Base-by-base conservation (phyloP, 2,113 vertebrate genomes). In the Progne subis region DNA sequence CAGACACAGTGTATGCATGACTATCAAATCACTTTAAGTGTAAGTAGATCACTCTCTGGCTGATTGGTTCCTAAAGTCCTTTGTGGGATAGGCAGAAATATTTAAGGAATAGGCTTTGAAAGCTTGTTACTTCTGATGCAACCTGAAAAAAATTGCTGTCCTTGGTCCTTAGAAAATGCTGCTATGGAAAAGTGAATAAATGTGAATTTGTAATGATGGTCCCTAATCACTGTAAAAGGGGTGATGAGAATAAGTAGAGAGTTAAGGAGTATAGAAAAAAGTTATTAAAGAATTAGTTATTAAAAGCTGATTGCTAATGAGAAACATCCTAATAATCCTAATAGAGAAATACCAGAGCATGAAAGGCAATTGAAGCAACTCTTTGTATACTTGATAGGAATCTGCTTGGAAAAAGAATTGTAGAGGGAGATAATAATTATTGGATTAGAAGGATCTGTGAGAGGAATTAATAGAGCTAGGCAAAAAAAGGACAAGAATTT, bases 231-330 rank as follows among this genome's bases (percentile, higher is more conserved):
- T 26, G 1, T 57, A 24, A 68, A 44, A 87, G 15, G 5, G 2
- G 14, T 71, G 37, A 9, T 61, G 47, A 87, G 71, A 88, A 46
- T 82, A 72, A 88, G 13, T 24, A 28, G 39, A 86, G 41, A 72
- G 7, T 31, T 46, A 65, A 23, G 28, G 29, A 50, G 1, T 65
- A 65, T 6, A 82, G n/a, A 32, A 57, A 49, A 80, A 87, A 49
- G 14, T 78, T 84, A 37, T 64, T 71, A 82, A 86, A 65, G 14
- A 72, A 70, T 63, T 74, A 80, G 31, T 70, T 71, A 52, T 88
- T 83, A 81, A 83, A 93, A 63, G 46, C 53, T 71, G 49, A 32
- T 94, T 94, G 47, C 18, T 92, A 91, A 74, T 84, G 67, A 88
- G 46, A 80, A 72, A 18, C 56, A 70, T 70, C 31, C 44, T 88